Conservation (phyloP, 2,888 invertebrate species). For the Oscheius onirici region DNA sequence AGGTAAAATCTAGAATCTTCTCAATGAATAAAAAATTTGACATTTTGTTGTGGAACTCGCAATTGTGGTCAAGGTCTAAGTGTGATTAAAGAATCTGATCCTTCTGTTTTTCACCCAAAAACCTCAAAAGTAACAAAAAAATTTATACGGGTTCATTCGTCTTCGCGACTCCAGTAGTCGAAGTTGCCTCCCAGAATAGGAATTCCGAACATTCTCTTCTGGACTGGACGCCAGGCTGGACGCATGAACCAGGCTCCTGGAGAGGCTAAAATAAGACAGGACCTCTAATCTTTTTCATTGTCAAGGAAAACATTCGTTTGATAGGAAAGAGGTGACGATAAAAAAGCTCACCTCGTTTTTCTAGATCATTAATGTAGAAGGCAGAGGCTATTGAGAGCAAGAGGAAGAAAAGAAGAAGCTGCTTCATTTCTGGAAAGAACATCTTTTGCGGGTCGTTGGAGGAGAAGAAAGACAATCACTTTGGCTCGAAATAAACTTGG, state of each 20-base stretch:
- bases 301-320: no score
- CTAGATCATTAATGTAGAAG: background rate
- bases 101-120: background rate
- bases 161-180: background rate
- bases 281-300: background rate
- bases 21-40: no score
- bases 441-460: no score
- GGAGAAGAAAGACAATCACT: no score
- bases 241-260: conserved; percentile 13
- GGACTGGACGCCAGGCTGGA: conserved; percentile 10
- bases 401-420: background rate
- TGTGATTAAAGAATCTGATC: background rate
- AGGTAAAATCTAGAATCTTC: no score
- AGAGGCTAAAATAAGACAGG: background rate
- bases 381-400: background rate
- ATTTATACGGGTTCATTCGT: background rate
- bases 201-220: conserved; percentile 15
- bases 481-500: no score
- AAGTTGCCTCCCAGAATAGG: background rate
- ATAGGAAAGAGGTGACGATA: no score
- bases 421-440: no score
- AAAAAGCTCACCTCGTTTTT: background rate
- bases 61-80: no score
- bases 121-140: background rate
- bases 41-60: no score